Evolutionary conservation across 1,140 invertebrate species (phyloP).

Genomic region (Philopotamus ludificatus): DNA sequence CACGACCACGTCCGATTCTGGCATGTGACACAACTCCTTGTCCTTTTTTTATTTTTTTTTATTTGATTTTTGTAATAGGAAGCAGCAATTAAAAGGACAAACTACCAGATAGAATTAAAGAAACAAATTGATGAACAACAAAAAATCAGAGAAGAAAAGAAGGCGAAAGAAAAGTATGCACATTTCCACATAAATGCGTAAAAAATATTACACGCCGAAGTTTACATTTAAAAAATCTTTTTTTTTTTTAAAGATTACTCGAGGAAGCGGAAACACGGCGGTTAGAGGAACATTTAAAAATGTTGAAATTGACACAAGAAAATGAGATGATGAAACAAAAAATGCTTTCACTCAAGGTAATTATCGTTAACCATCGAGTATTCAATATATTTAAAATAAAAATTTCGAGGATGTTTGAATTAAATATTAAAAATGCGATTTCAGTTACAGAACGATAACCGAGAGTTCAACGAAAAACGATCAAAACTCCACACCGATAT

Average conservation of each 20-base stretch:
- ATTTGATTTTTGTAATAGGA: conserved; percentile 43
- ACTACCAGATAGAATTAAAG: conserved; percentile 52
- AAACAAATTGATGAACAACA: conserved; percentile 54
- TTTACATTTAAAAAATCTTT: not conserved
- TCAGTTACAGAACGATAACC: conserved; percentile 54
- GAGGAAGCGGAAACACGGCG: conserved; percentile 57
- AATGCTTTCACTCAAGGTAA: conserved; percentile 35
- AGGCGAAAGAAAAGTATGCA: conserved; percentile 50
- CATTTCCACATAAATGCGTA: not conserved
- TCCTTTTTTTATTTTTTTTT: conserved; percentile 19
- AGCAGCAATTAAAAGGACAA: conserved; percentile 46
- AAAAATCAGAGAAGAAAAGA: conserved; percentile 51
- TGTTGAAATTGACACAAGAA: conserved; percentile 54
- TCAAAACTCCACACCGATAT: conserved; percentile 53
- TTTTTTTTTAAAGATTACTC: conserved; percentile 45
- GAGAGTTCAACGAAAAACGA: conserved; percentile 52
- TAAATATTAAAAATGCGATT: no score
- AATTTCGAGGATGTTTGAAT: no score
- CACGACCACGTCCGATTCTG: no score
- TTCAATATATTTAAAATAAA: no score
- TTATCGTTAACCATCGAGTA: not conserved
- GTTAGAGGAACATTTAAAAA: conserved; percentile 56
- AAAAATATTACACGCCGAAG: no score
- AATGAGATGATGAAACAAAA: conserved; percentile 47
- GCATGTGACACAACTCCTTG: no score